Conservation (phyloP, 2,113 vertebrate genomes). For the Anthoscopus minutus region DNA sequence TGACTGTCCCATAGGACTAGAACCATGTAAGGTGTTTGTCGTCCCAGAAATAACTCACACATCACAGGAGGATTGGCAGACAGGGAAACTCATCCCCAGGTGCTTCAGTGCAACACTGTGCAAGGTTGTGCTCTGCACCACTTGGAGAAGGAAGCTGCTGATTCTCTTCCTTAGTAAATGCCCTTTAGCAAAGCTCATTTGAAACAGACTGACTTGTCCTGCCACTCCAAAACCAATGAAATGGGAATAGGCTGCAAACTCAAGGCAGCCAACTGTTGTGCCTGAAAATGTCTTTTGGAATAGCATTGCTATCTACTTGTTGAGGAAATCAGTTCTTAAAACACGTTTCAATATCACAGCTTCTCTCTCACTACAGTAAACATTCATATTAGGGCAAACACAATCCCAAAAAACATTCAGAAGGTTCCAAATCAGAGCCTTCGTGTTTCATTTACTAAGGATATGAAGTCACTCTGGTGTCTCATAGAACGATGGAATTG, state of each 20-base stretch:
- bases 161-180: neutral
- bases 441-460: neutral
- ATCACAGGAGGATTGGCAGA: neutral
- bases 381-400: neutral
- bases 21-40: neutral
- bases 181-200: neutral
- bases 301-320: neutral
- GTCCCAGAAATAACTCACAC: neutral
- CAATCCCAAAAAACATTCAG: neutral
- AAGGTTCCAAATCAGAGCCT: neutral
- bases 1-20: rapidly evolving
- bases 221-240: neutral
- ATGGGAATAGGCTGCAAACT: neutral
- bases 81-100: neutral
- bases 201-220: neutral
- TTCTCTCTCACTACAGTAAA: neutral
- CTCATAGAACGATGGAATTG: neutral
- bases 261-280: neutral
- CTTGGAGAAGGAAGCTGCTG: neutral
- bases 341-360: neutral
- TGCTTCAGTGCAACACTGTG: neutral
- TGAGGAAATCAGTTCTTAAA: neutral
- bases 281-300: neutral
- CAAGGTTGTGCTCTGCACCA: neutral
- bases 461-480: neutral